Base-by-base conservation (phyloP, 2,797 vertebrate genomes). In the Vultur gryphus region DNA sequence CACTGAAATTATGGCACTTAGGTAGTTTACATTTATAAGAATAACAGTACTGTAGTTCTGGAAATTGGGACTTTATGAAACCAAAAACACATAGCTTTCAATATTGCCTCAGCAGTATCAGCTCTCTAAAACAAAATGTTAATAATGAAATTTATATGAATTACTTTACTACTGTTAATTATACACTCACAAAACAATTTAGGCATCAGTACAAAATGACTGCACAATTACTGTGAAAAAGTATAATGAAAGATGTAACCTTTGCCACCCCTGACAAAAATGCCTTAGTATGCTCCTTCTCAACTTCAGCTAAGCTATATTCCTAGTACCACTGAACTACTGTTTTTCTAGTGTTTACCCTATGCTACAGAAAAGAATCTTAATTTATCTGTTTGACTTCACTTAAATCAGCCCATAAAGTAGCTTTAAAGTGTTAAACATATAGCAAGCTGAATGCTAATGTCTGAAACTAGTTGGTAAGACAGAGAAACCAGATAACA, bases 361-460 rank as follows among this genome's bases (percentile, higher is more conserved):
- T 77, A 72, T 10, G 13, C 70, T 84, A 90, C 37, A 89, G 70
- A 71, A 65, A 84, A 79, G 51, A 87, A 96, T 71, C 77, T 93
- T 81, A 84, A 87, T 94, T 93, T 87, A 87, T 62, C 95, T 76
- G 19, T 77, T 93, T 93, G 29, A 52, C 77, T 95, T 94, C 79
- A 65, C 76, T 90, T 86, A 59, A 31, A 94, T 91, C 79, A 77
- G 48, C 57, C 92, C 88, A 88, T 67, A 93, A 95, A 97, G 76
- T 73, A 95, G 75, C 90, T 97, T 92, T 85, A 86, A 96, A 96
- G 78, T 66, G 87, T 94, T 95, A 89, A 94, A 94, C 62, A 83
- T 57, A 35, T 15, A 92, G 76, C 71, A 85, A 26, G 72, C 78
- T 96, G 82, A 95, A 96, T 77, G 57, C 79, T 86, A 37, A 90